These are phyloP conservation scores for Drosophila elegans DNA, from an alignment of 1,140 invertebrate genomes.

Conservation along the genomic window DNA sequence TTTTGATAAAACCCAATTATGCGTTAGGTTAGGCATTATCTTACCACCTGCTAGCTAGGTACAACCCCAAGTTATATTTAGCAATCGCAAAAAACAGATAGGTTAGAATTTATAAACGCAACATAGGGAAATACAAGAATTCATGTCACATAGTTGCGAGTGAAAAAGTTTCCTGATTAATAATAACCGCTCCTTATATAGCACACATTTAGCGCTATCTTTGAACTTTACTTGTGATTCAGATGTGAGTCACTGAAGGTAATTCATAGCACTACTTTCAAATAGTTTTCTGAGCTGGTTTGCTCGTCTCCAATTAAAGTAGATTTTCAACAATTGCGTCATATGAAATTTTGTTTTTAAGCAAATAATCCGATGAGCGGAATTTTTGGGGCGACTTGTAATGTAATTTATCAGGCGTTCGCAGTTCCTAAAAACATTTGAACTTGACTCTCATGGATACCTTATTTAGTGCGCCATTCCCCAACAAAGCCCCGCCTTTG, in stretches of 20 bases:
- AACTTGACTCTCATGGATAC: constrained; percentile 20
- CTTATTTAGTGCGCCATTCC: constrained; percentile 44
- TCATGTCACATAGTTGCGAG: not conserved
- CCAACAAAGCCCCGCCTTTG: constrained; percentile 43
- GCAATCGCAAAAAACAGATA: not conserved
- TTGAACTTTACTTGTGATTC: constrained; percentile 22
- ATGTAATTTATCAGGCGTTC: constrained; percentile 12
- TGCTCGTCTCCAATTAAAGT: not conserved
- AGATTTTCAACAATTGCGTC: not conserved
- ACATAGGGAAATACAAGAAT: not conserved
- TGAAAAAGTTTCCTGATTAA: constrained; percentile 18
- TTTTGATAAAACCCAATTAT: no score
- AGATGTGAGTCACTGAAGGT: constrained; percentile 17
- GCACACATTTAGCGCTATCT: constrained; percentile 6
- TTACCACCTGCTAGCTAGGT: not conserved
- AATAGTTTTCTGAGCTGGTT: constrained; percentile 15
- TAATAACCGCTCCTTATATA: constrained; percentile 22
- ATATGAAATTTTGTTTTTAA: not conserved
- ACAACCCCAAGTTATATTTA: not conserved
- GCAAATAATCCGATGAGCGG: no score
- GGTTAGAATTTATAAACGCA: not conserved
- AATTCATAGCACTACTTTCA: constrained; percentile 12
- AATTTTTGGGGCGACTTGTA: not conserved
- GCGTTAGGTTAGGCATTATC: not conserved
- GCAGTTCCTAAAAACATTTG: constrained; percentile 5